phyloP scores from a whole-genome alignment of 1,140 invertebrate genomes.

The Euura lappo region DNA sequence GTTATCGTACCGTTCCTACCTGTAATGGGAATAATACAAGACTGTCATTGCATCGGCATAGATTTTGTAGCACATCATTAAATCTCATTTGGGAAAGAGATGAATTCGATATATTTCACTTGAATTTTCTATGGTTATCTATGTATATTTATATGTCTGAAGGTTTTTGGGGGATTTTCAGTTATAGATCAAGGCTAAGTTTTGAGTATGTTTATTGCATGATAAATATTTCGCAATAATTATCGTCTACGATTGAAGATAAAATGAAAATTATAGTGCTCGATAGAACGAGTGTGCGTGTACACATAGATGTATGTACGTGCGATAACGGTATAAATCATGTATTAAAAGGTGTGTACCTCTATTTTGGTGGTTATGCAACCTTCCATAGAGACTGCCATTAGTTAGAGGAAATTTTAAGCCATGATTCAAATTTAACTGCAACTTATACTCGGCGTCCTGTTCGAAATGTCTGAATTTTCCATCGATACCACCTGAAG shows the following conservation, averaged over 20 bases:
- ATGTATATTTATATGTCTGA: no score
- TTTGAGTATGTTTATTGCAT: no score
- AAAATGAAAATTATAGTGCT: no score
- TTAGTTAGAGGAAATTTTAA: conserved; percentile 69
- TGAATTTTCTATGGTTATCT: no score
- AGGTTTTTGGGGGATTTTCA: no score
- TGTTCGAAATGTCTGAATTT: conserved; percentile 64
- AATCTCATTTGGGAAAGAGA: no score
- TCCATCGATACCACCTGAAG: conserved; percentile 63
- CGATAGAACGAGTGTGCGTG: neutral
- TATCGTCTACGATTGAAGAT: no score
- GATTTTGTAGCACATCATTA: no score
- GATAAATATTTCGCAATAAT: no score
- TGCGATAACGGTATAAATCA: neutral
- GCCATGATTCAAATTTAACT: conserved; percentile 56
- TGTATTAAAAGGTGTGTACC: conserved; percentile 29
- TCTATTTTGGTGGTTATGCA: conserved; percentile 54
- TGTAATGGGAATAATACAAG: conserved; percentile 21
- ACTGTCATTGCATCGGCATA: no score
- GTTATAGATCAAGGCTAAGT: no score
- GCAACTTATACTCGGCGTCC: conserved; percentile 50
- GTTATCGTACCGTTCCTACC: conserved; percentile 46
- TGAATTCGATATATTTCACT: no score
- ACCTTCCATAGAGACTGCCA: conserved; percentile 62
- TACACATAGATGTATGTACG: neutral